phyloP scores from a whole-genome alignment of 1,140 invertebrate genomes.

The Homarus americanus region DNA sequence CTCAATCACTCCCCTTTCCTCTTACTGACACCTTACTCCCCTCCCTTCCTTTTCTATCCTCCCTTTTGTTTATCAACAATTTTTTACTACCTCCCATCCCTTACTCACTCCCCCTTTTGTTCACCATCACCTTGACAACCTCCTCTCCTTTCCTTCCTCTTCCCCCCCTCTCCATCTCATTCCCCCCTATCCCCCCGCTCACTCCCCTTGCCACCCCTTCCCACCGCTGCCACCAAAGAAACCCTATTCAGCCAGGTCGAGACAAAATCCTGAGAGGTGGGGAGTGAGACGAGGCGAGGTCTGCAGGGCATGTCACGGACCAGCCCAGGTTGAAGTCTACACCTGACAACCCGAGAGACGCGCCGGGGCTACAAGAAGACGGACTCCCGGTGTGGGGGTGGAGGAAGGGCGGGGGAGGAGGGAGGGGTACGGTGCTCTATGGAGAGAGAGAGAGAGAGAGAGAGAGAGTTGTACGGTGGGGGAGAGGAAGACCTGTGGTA shows the following conservation, averaged over 20 bases:
- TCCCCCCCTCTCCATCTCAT: background rate
- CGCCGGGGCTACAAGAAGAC: constrained; percentile 55
- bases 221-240: constrained; percentile 30
- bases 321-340: constrained; percentile 68
- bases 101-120: background rate
- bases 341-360: constrained; percentile 61
- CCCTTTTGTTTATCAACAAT: no score
- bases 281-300: constrained; percentile 25
- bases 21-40: background rate
- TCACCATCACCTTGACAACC: no score
- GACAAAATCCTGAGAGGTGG: constrained; percentile 55
- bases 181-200: background rate
- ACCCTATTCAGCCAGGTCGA: constrained; percentile 54
- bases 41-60: background rate
- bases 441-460: background rate
- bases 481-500: background rate
- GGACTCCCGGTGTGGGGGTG: constrained; percentile 23
- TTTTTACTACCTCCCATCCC: no score
- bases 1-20: background rate
- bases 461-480: background rate
- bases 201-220: constrained; percentile 31
- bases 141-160: background rate
- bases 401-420: background rate
- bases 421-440: background rate
- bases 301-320: constrained; percentile 67